phyloP scores from a whole-genome alignment of 2,113 vertebrate genomes.

The Rhagologus leucostigma region DNA sequence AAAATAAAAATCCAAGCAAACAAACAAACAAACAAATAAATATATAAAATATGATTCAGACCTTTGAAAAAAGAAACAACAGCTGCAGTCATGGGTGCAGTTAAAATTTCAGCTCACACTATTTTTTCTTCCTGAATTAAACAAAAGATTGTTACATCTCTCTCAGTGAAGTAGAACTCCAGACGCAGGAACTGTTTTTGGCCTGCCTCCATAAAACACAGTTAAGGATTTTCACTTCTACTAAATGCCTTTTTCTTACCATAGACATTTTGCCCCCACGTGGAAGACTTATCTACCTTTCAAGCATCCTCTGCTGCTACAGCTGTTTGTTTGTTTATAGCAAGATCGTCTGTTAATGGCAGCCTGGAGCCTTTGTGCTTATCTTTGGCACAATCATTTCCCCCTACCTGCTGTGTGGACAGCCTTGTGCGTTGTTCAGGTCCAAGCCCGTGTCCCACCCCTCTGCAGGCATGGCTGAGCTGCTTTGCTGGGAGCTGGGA shows the following conservation, averaged over 20 bases:
- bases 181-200: not conserved
- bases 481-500: not conserved
- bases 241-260: not conserved
- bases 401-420: not conserved
- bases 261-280: rapidly evolving
- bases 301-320: not conserved
- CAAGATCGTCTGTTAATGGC: not conserved
- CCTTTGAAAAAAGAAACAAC: not conserved
- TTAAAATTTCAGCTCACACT: not conserved
- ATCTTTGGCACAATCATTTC: not conserved
- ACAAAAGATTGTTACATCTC: not conserved
- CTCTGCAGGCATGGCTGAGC: not conserved
- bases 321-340: not conserved
- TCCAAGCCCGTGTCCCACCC: not conserved
- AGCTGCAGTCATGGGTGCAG: not conserved
- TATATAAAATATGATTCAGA: not conserved
- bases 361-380: not conserved
- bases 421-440: not conserved
- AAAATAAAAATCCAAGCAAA: not conserved
- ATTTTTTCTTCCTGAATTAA: not conserved
- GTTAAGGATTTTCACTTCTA: not conserved
- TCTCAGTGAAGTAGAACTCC: not conserved
- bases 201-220: not conserved
- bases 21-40: not conserved
- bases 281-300: not conserved